Conservation (phyloP, 2,888 invertebrate genomes). For the Drosophila eohydei region DNA sequence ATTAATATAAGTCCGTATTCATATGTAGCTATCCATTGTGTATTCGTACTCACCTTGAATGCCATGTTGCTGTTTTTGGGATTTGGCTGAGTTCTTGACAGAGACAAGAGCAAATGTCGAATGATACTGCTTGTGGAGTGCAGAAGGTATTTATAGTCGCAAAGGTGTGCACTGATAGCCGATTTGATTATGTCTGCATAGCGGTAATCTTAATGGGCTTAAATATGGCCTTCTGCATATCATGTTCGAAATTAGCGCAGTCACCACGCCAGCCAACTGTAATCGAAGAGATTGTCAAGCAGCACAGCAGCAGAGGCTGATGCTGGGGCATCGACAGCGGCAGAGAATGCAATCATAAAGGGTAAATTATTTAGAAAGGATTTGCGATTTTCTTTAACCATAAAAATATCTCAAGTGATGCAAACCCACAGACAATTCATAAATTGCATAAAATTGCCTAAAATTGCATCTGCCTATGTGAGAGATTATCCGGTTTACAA, state of each 20-base stretch:
- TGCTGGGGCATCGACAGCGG: neutral
- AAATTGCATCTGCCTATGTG: conserved; percentile 26
- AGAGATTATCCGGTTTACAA: conserved; percentile 1
- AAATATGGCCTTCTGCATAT: conserved; percentile 76
- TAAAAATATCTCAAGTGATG: conserved; percentile 6
- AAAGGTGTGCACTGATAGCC: conserved; percentile 53
- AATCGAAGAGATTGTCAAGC: conserved; percentile 68
- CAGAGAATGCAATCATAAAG: conserved; percentile 44
- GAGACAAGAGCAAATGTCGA: conserved; percentile 63
- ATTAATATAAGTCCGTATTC: conserved; percentile 13
- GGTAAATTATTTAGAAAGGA: conserved; percentile 73
- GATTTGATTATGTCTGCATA: conserved; percentile 51
- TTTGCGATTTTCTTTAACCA: conserved; percentile 59
- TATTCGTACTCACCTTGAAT: conserved; percentile 74
- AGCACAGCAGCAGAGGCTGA: conserved; percentile 20
- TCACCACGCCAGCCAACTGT: conserved; percentile 55
- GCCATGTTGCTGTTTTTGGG: conserved; percentile 72
- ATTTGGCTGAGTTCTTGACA: conserved; percentile 72
- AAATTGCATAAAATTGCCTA: conserved; percentile 5
- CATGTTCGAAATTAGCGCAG: conserved; percentile 79
- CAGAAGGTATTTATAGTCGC: conserved; percentile 67
- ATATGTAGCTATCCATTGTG: conserved; percentile 58
- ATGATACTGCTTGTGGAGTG: conserved; percentile 66
- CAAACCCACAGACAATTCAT: conserved; percentile 36
- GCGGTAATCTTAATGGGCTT: conserved; percentile 65